These are phyloP conservation scores for Dryadula phaetusa DNA, from an alignment of 2,888 invertebrate genomes.

Conservation along the genomic window DNA sequence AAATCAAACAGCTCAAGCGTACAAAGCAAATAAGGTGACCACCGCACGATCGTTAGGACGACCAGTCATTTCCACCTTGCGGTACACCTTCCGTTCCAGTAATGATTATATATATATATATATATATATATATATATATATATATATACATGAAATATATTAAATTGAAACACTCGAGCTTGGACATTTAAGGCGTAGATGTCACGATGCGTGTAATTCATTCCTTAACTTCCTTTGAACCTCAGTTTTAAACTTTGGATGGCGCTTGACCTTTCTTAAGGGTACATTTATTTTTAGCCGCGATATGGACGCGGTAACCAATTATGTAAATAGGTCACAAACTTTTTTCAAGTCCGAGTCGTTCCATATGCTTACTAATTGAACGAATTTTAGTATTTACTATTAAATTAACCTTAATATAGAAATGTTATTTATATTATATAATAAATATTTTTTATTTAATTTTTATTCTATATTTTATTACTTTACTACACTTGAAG, in stretches of 20 bases:
- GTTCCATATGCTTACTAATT: background rate
- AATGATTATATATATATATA: background rate
- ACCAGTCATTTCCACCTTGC: slow-evolving; percentile 13
- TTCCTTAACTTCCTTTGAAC: slow-evolving; percentile 15
- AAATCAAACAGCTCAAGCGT: slow-evolving; percentile 15
- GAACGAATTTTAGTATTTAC: background rate
- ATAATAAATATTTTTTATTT: too few species aligned
- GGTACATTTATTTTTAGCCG: slow-evolving; percentile 12
- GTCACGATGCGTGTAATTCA: slow-evolving; percentile 17
- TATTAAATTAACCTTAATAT: background rate
- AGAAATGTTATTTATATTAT: too few species aligned
- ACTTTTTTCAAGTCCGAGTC: background rate
- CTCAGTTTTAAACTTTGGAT: slow-evolving; percentile 11
- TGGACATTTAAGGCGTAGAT: slow-evolving; percentile 5
- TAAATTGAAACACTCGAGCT: background rate
- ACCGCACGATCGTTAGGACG: slow-evolving; percentile 17
- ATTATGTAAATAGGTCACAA: slow-evolving; percentile 12
- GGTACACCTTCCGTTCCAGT: background rate
- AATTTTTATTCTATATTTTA: background rate
- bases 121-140: background rate
- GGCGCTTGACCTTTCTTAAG: slow-evolving; percentile 24
- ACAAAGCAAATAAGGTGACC: slow-evolving; percentile 9
- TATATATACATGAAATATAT: background rate
- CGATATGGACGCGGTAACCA: slow-evolving; percentile 11
- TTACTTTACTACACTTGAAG: background rate